Base-by-base conservation (phyloP, 2,888 invertebrate species). In the Tenthredo notha region DNA sequence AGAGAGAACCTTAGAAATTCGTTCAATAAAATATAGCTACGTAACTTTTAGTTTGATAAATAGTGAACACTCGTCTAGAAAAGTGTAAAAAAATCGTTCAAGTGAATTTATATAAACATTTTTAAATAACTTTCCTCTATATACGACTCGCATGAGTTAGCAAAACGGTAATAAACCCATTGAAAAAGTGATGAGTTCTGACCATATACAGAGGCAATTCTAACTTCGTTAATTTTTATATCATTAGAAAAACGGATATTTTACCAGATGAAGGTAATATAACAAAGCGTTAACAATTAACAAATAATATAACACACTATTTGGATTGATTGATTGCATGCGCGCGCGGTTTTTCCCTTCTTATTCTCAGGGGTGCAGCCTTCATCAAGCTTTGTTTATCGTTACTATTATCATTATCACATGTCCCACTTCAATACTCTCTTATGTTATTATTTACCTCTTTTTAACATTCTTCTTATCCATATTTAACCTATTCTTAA, bases 331-430 rank as follows among this genome's bases (percentile, higher is more conserved):
- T 83, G 65, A 50, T 47, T 83, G 65, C 33, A 40, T 84, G 84
- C 85, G 78, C 67, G 65, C 40, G 80, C 67, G 75, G 84, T 86
- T 67, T 84, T 87, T 86, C 86, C 87, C 83, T 80, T 85, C 85
- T 86, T 86, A 85, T 85, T 84, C 86, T 80, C 58, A 58, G 86
- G 78, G 82, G 86, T 84, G 86, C 87, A 87, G 87, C 86, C 83
- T 87, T 65, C 85, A 84, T 86, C 86, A 77, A 85, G 86, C 87
- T 89, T 89, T 89, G 88, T 91, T 90, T 90, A 88, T 91, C 90
- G 77, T 89, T 88, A 85, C 87, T 88, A 83, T 87, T 67, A 58
- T 33, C 29, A 77, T 54, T 29, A 77, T 54, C 33, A 43, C 25
- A 43, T 74, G 10, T 33, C 37, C 70, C 37, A n/a, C 37, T 50